Evolutionary conservation across 2,888 invertebrate species (phyloP), one percentile per base, ranked within the genome.

Genomic region (Trypoxylon attenuatum): DNA sequence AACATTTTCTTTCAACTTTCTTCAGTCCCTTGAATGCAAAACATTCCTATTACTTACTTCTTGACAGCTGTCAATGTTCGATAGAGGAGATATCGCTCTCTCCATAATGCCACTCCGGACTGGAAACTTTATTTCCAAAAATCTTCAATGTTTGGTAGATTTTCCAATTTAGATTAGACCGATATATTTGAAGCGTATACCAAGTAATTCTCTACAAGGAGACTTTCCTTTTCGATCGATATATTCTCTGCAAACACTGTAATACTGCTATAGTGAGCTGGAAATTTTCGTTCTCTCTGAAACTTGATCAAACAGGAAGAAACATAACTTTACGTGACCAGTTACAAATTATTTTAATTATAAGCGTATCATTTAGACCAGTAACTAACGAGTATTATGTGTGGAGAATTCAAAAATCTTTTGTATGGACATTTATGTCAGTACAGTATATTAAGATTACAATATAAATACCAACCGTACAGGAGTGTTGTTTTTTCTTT

Each of bases 21-120:
- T 8, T 5, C 13, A 38, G 45, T 10, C 2, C 0, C 25, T 19
- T 6, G 22, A 5, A n/a, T n/a, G n/a, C n/a, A n/a, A n/a, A n/a
- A n/a, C n/a, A n/a, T n/a, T n/a, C 13, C 10, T 22, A 1, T 3
- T n/a, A 2, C 10, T 29, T 8, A 0, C 2, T 16, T 13, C 22
- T 38, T 39, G 49, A 57, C 38, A 71, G 74, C 52, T 76, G 76
- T 77, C 76, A 76, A 13, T 2, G 6, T 23, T 41, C 39, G 6
- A 5, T 62, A 60, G 25, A 1, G 4, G 15, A 8, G 33, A 1
- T 39, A 46, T 18, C 2, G 22, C 19, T n/a, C 6, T 2, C 16
- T 55, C 15, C 39, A 50, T 27, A 42, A 13, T 23, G 22, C 23
- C 47, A 25, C 18, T 47, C 5, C 21, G 21, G 43, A 22, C 33